Evolutionary conservation across 23 tunicate genomes (phyloP).

Genomic region (Styela clava): DNA sequence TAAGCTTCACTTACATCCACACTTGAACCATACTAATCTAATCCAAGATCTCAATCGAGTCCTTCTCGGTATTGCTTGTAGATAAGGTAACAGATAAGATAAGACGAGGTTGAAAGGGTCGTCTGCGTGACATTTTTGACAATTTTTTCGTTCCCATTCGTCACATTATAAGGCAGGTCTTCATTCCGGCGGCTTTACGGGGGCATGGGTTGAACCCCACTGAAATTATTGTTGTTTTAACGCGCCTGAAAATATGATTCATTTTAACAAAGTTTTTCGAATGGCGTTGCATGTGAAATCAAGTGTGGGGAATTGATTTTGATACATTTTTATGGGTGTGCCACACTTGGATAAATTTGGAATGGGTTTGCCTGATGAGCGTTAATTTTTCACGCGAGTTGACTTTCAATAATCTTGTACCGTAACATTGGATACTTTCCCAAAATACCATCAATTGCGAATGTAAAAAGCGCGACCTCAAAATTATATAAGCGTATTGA

Average conservation of each 20-base stretch:
- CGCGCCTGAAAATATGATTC: not conserved
- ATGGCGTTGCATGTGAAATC: no score
- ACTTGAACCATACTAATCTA: not conserved
- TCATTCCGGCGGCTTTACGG: not conserved
- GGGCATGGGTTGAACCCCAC: not conserved
- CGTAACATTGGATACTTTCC: not conserved
- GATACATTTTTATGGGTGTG: no score
- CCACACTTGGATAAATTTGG: no score
- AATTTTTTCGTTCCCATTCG: not conserved
- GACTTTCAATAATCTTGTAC: not conserved
- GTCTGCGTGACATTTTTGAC: not conserved
- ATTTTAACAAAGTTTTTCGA: not conserved
- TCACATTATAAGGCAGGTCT: not conserved
- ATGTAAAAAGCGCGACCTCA: not conserved
- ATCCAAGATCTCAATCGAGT: not conserved
- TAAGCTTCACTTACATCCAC: not conserved
- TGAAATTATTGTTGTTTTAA: not conserved
- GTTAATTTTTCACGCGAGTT: not conserved
- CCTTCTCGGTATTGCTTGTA: not conserved
- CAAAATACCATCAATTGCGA: not conserved
- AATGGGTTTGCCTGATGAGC: not conserved
- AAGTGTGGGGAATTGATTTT: no score
- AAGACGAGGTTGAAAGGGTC: not conserved
- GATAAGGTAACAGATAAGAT: not conserved
- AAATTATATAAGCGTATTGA: not conserved